Percentiles rank a stretch among this genome's conserved stretches.
Evolutionary conservation across 2,113 vertebrate genomes (phyloP).

Genomic region (sheep (Ovis aries)): DNA sequence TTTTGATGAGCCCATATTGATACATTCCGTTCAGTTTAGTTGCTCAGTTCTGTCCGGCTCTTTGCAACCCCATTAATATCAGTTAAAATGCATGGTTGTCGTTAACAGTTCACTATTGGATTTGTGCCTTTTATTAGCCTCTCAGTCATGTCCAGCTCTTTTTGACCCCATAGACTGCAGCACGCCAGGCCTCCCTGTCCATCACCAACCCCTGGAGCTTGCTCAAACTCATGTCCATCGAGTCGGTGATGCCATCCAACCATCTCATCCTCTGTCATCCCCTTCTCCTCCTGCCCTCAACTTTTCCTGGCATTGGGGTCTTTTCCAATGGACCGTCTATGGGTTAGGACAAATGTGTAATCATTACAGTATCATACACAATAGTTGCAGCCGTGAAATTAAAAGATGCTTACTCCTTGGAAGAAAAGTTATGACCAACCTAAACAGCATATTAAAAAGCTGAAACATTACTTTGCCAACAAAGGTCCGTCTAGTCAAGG

Average conservation of each 20-base stretch:
- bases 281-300: neutral
- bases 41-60: accelerated
- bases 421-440: no score
- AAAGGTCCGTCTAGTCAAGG: no score
- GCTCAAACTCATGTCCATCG: neutral
- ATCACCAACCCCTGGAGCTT: accelerated
- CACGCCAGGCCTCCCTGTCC: neutral
- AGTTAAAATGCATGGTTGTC: accelerated
- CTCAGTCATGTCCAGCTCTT: neutral
- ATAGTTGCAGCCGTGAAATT: neutral
- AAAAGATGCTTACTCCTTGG: no score
- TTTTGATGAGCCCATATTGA: accelerated
- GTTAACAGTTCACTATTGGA: accelerated
- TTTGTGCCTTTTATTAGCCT: accelerated
- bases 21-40: neutral
- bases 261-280: neutral
- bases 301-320: neutral
- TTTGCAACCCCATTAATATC: neutral
- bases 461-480: no score
- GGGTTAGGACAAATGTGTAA: neutral
- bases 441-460: no score
- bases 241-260: neutral
- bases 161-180: neutral
- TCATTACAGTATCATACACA: neutral
- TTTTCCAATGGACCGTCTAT: neutral